A percentile compares a stretch with the other conserved stretches of the same genome.
Conservation (phyloP, 2,888 invertebrate species). For the Deroplatys truncata region DNA sequence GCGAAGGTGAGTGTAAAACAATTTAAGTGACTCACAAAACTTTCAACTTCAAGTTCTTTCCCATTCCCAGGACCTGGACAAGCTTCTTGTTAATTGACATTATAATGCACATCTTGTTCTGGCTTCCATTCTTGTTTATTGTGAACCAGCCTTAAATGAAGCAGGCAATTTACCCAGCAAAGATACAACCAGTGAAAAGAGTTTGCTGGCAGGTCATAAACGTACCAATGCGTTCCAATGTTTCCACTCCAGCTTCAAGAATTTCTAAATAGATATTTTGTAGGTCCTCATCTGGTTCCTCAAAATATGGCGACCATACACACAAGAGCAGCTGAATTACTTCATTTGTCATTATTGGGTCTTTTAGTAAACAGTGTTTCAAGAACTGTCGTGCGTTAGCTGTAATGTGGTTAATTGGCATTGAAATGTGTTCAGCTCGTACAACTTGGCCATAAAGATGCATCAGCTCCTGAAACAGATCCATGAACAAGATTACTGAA, state of each 20-base stretch:
- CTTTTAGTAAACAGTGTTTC: background rate
- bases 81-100: too few species aligned
- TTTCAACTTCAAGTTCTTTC: too few species aligned
- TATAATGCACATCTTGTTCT: too few species aligned
- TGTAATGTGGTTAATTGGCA: background rate
- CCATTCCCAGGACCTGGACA: too few species aligned
- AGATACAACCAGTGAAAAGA: too few species aligned
- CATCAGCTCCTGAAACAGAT: constrained; percentile 4
- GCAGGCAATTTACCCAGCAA: too few species aligned
- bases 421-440: background rate
- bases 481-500: too few species aligned
- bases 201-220: background rate
- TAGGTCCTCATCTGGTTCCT: constrained; percentile 34
- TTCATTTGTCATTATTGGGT: constrained; percentile 6
- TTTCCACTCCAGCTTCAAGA: constrained; percentile 18
- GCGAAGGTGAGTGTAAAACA: too few species aligned
- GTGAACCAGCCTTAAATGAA: too few species aligned
- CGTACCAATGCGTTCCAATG: constrained; percentile 14
- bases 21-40: too few species aligned
- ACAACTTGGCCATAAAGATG: constrained; percentile 2
- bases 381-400: background rate
- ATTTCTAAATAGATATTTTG: constrained; percentile 38
- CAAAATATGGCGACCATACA: constrained; percentile 34
- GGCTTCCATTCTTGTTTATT: too few species aligned
- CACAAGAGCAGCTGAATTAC: constrained; percentile 39